Percentiles rank a stretch among this genome's conserved stretches.
Conservation (phyloP, 2,113 vertebrate genomes). For the Macaca nemestrina region DNA sequence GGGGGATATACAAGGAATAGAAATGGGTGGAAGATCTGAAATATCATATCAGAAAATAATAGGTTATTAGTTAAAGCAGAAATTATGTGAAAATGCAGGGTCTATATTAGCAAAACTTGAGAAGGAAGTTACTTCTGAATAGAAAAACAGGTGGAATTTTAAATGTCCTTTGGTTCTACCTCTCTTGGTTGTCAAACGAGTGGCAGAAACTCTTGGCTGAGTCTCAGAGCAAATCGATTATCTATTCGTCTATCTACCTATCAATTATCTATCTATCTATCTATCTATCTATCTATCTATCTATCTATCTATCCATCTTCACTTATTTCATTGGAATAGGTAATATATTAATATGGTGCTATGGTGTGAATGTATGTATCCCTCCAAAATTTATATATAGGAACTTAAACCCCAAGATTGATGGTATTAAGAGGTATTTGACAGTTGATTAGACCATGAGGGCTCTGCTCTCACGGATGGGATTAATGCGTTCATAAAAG, state of each 20-base stretch:
- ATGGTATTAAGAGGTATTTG: background rate
- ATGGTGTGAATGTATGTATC: background rate
- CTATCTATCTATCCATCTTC: no score
- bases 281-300: background rate
- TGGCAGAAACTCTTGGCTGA: background rate
- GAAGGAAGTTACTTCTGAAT: background rate
- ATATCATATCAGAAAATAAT: background rate
- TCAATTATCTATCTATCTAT: no score
- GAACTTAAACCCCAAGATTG: background rate
- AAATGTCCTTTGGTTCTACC: background rate
- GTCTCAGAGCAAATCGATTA: background rate
- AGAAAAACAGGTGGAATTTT: background rate
- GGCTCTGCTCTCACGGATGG: background rate
- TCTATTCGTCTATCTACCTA: no score
- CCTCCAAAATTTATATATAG: background rate
- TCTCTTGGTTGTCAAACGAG: background rate
- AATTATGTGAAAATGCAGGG: background rate
- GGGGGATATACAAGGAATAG: background rate
- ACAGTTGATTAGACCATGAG: background rate
- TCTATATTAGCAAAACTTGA: background rate
- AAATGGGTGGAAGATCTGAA: background rate
- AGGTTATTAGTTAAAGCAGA: background rate
- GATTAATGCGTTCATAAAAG: background rate
- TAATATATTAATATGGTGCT: background rate
- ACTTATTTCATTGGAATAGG: constrained; percentile 15